These are phyloP conservation scores for Perccottus glenii DNA, from an alignment of 2,113 vertebrate species.

Conservation along the genomic window DNA sequence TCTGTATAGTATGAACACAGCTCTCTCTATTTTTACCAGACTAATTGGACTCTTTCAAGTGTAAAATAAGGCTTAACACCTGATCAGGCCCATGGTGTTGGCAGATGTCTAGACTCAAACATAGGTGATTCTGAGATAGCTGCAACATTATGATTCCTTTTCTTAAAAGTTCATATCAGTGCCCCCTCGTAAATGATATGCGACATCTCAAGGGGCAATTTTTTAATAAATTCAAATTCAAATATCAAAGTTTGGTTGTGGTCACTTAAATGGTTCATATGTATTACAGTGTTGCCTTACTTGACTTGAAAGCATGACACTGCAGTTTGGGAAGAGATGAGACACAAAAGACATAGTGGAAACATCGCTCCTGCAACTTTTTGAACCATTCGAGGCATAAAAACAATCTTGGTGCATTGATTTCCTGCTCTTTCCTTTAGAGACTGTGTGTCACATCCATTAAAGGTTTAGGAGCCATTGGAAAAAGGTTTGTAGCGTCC, in stretches of 20 bases:
- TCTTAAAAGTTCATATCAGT: too few relatives aligned
- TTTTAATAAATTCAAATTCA: too few relatives aligned
- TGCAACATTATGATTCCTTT: not conserved
- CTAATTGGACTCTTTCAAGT: constrained; percentile 31
- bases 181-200: too few relatives aligned
- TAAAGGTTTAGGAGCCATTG: constrained; percentile 11
- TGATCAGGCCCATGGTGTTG: constrained; percentile 32
- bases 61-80: constrained; percentile 53
- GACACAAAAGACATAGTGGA: constrained; percentile 13
- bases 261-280: not conserved
- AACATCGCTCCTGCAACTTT: constrained; percentile 17
- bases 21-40: constrained; percentile 19
- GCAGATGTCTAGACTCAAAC: constrained; percentile 20
- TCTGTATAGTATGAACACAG: not conserved
- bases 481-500: constrained; percentile 22
- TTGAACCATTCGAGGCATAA: constrained; percentile 19
- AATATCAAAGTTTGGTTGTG: too few relatives aligned
- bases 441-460: constrained; percentile 15
- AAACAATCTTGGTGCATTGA: not conserved
- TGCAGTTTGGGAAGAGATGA: constrained; percentile 31
- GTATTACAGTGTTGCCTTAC: constrained; percentile 12
- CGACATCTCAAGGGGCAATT: too few relatives aligned
- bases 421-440: constrained; percentile 3
- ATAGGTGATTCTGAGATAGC: constrained; percentile 3
- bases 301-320: not conserved